phyloP scores from a whole-genome alignment of 2,797 vertebrate genomes.

The Picus viridis region DNA sequence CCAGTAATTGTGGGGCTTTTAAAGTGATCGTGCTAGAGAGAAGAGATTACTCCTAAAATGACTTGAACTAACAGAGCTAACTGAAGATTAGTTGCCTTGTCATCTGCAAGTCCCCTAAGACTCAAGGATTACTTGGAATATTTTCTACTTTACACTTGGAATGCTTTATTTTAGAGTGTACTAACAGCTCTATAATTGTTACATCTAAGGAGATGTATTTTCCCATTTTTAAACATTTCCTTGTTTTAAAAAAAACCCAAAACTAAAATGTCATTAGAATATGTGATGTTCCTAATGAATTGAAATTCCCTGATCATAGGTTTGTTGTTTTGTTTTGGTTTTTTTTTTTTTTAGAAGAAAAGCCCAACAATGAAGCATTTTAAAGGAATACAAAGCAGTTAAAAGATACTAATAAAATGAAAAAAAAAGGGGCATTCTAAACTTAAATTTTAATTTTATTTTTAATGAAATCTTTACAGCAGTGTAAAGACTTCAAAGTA shows the following conservation, averaged over 20 bases:
- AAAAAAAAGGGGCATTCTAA: not conserved
- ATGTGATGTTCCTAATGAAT: not conserved
- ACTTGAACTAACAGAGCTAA: not conserved
- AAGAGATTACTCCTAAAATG: not conserved
- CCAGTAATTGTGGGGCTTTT: not conserved
- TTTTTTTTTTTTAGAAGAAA: no score
- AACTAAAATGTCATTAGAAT: not conserved
- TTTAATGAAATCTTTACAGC: not conserved
- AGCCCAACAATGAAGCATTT: not conserved
- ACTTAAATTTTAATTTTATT: no score
- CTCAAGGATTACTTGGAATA: not conserved
- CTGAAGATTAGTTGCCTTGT: constrained; percentile 14
- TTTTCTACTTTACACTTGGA: not conserved
- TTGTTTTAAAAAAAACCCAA: not conserved
- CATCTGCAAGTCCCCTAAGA: not conserved
- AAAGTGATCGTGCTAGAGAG: not conserved
- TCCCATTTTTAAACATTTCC: not conserved
- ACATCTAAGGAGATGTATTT: not conserved
- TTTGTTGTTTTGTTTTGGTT: no score
- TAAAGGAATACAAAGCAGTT: not conserved
- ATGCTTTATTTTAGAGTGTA: not conserved
- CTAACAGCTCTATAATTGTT: not conserved
- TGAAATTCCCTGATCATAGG: not conserved
- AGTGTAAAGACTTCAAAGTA: not conserved
- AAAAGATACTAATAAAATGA: not conserved